Percentiles rank a stretch among this genome's conserved stretches.
Conservation (phyloP, 1,140 invertebrate genomes). For the Argopecten irradians region DNA sequence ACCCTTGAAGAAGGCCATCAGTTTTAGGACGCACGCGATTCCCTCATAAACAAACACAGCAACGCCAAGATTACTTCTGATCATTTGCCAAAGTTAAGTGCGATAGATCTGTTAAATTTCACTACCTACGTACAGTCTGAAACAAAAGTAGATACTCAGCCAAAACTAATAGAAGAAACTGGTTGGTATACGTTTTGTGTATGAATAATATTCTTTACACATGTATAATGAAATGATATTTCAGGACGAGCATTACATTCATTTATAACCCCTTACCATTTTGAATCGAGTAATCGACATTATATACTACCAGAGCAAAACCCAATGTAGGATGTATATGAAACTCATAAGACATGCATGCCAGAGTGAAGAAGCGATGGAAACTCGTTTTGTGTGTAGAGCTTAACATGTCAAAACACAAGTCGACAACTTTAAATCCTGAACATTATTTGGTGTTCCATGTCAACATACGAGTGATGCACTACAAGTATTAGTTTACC, state of each 20-base stretch:
- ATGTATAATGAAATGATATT: too few relatives aligned
- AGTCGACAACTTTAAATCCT: neutral
- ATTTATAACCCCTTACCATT: too few relatives aligned
- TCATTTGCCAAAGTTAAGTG: constrained; percentile 13
- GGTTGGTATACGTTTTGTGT: neutral
- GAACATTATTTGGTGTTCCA: too few relatives aligned
- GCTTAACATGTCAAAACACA: neutral
- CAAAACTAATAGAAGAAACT: neutral
- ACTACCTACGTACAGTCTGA: neutral
- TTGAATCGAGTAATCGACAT: too few relatives aligned
- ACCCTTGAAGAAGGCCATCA: neutral
- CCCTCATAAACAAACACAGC: neutral
- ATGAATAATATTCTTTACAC: too few relatives aligned
- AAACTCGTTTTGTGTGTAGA: neutral
- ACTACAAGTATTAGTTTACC: too few relatives aligned
- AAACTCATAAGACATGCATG: too few relatives aligned
- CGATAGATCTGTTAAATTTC: constrained; percentile 11
- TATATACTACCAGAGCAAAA: too few relatives aligned
- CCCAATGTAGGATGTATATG: too few relatives aligned
- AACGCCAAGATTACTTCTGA: neutral
- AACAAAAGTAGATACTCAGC: neutral
- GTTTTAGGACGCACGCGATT: neutral
- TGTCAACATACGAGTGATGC: too few relatives aligned
- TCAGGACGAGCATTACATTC: too few relatives aligned
- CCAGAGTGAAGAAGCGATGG: too few relatives aligned